Conservation (phyloP, 2,797 vertebrate species). For the Myotis planiceps region DNA sequence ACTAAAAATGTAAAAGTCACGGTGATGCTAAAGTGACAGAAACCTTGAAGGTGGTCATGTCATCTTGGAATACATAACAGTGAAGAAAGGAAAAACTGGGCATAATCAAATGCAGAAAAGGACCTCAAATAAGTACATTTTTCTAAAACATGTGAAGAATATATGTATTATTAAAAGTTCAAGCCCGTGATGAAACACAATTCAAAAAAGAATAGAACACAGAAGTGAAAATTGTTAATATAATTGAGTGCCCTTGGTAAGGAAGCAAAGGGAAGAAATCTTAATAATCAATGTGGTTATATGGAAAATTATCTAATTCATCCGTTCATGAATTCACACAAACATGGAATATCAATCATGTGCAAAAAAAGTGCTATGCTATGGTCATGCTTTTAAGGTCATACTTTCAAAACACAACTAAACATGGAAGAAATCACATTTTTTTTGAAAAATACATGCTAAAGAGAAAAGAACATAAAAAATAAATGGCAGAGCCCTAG, state of each 20-base stretch:
- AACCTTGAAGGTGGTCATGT: background rate
- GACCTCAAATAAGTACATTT: background rate
- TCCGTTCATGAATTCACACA: background rate
- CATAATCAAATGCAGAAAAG: background rate
- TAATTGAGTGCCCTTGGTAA: background rate
- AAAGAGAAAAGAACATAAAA: background rate
- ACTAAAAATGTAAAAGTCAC: background rate
- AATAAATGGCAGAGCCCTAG: background rate
- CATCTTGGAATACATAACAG: background rate
- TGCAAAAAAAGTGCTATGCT: background rate
- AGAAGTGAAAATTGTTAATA: background rate
- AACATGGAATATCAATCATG: fast-evolving
- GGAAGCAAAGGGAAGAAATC: background rate
- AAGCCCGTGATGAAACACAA: background rate
- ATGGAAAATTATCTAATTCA: background rate
- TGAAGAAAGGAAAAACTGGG: background rate
- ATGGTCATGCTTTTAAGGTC: background rate
- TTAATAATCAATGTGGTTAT: background rate
- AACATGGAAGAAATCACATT: background rate
- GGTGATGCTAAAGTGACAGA: background rate
- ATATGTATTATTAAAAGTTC: background rate
- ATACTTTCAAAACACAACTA: background rate
- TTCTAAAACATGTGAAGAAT: background rate
- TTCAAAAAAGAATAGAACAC: background rate
- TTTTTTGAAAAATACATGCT: background rate